These are phyloP conservation scores for Drosophila falleni DNA, from an alignment of 2,888 invertebrate genomes.

Conservation along the genomic window DNA sequence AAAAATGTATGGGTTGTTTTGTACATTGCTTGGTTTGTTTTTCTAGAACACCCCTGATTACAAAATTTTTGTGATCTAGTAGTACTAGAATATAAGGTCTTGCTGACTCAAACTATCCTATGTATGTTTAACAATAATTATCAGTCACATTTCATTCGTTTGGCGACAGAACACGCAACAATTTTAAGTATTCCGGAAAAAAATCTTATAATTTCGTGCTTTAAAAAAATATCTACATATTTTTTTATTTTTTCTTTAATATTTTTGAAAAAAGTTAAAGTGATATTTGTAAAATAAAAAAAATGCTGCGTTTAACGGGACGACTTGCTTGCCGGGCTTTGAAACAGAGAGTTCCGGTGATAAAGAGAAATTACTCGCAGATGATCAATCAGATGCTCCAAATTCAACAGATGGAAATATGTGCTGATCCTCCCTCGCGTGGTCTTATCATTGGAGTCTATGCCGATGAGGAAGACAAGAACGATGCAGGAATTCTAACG, in stretches of 20 bases:
- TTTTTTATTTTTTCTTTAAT: constrained; percentile 16
- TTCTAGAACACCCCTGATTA: no score
- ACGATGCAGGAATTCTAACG: constrained; percentile 87
- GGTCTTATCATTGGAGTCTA: constrained; percentile 89
- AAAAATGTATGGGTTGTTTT: no score
- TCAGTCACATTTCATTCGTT: constrained; percentile 59
- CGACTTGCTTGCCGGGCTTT: constrained; percentile 26
- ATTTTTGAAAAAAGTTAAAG: constrained; percentile 32
- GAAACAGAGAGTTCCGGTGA: background rate
- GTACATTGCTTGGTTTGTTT: no score
- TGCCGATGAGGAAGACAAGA: constrained; percentile 87
- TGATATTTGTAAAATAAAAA: constrained; percentile 12
- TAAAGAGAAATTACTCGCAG: constrained; percentile 58
- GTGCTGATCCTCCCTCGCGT: constrained; percentile 78
- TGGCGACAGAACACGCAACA: constrained; percentile 66
- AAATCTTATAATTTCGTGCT: constrained; percentile 37
- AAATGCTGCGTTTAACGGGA: constrained; percentile 59
- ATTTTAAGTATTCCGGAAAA: constrained; percentile 51
- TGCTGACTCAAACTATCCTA: background rate
- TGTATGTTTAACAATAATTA: background rate
- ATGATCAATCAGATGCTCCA: constrained; percentile 73
- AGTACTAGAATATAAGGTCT: background rate
- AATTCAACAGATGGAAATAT: constrained; percentile 78
- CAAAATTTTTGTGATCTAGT: constrained; percentile 28
- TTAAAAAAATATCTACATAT: constrained; percentile 7